phyloP scores from a whole-genome alignment of 2,888 invertebrate species.

The Drosophila neotestacea region DNA sequence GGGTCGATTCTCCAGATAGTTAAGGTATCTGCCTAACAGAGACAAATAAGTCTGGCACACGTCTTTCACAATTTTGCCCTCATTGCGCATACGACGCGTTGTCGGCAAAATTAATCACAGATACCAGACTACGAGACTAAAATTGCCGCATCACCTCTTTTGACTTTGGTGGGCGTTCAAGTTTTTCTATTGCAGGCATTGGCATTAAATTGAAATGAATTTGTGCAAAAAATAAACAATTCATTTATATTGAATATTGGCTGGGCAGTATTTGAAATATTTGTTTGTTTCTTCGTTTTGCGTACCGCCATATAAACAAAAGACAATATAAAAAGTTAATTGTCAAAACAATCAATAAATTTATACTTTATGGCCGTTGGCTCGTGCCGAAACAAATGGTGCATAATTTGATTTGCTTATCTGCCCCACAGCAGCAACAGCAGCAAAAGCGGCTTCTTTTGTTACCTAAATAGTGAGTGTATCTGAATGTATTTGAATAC shows the following conservation, averaged over 20 bases:
- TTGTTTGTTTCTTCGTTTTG: conserved; percentile 4
- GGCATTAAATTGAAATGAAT: conserved; percentile 40
- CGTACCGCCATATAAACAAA: conserved; percentile 54
- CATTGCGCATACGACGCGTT: conserved; percentile 67
- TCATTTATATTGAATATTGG: conserved; percentile 3
- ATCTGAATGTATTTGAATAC: conserved; percentile 17
- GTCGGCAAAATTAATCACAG: conserved; percentile 69
- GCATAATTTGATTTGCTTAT: conserved; percentile 65
- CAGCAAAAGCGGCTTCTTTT: conserved; percentile 32
- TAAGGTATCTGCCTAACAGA: conserved; percentile 54
- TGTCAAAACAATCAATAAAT: conserved; percentile 78
- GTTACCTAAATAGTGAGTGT: conserved; percentile 31
- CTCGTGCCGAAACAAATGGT: conserved; percentile 62
- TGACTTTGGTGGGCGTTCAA: conserved; percentile 33
- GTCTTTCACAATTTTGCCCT: conserved; percentile 35
- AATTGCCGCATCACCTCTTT: conserved; percentile 51
- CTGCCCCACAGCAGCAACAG: conserved; percentile 25
- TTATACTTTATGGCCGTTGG: conserved; percentile 59
- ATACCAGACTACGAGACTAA: conserved; percentile 10
- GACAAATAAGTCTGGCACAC: conserved; percentile 61
- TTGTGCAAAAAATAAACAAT: conserved; percentile 28
- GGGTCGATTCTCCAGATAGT: conserved; percentile 13
- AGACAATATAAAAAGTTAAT: conserved; percentile 63
- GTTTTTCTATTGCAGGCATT: conserved; percentile 1
- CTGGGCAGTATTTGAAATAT: conserved; percentile 10